phyloP scores from a whole-genome alignment of 2,113 vertebrate species.

The Mastomys coucha region DNA sequence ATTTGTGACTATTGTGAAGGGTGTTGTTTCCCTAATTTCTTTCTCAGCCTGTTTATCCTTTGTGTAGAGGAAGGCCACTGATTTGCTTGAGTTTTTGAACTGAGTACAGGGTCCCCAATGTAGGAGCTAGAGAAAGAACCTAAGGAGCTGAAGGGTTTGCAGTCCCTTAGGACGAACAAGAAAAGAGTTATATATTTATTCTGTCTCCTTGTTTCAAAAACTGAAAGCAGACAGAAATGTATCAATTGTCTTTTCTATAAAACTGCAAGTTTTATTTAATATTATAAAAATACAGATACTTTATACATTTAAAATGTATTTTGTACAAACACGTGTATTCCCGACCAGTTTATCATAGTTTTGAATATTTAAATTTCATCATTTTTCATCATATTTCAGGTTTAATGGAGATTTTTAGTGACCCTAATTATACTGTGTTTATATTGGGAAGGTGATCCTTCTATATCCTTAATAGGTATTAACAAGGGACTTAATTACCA shows the following conservation, averaged over 20 bases:
- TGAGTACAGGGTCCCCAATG: too few relatives aligned
- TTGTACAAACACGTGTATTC: background rate
- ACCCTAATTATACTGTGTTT: background rate
- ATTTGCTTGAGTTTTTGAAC: too few relatives aligned
- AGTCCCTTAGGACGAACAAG: too few relatives aligned
- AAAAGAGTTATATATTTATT: background rate
- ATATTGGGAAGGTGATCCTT: slow-evolving; percentile 25
- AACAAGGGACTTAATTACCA: slow-evolving; percentile 65
- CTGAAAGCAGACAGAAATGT: background rate
- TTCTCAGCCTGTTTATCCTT: too few relatives aligned
- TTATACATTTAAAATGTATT: background rate
- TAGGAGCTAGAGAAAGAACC: too few relatives aligned
- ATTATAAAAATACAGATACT: background rate
- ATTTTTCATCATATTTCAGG: background rate
- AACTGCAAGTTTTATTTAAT: background rate
- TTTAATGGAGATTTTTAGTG: slow-evolving; percentile 26
- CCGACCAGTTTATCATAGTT: background rate
- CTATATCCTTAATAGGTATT: background rate
- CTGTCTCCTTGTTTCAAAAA: background rate
- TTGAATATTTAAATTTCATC: background rate
- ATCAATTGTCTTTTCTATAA: background rate
- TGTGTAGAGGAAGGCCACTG: too few relatives aligned
- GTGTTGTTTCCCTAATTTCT: too few relatives aligned
- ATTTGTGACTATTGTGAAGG: too few relatives aligned
- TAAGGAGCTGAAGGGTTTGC: too few relatives aligned